Base-by-base conservation (phyloP, 1,140 invertebrate species). In the Nomia melanderi region DNA sequence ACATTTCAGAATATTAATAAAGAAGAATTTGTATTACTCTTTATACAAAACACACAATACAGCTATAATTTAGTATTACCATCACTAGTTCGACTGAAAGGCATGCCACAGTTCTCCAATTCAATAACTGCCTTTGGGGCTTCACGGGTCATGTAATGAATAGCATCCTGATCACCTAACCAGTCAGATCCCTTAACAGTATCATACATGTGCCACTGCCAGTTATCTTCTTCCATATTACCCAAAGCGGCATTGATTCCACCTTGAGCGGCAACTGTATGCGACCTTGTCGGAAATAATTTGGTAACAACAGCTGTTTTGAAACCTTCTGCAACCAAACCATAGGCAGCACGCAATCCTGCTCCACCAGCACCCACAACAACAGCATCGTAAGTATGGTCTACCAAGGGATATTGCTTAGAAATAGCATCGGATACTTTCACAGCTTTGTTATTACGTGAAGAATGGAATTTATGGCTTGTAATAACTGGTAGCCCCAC, bases 131-230 rank as follows among this genome's bases (percentile, higher is more conserved):
- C 98, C 86, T 97, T 96, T 0, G 98, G 98, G 2, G 99, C 99
- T 92, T 99, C 98, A 86, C 96, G 94, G 3, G 98, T 98, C 97
- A 99, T 98, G 91, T 99, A 99, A 91, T 99, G 98, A 87, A 99
- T 99, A 29, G 98, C 98, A 94, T 99, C 98, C 92, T 98, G 97
- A 92, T 99, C 98, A 82, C 99, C 98, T 7, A 99, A 94, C 99
- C 99, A 99, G 94, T 99, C 99, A 57, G 98, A 99, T n/a, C 99
- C 98, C 91, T 99, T 99, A 7, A 99, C 98, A 9, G 99, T 99
- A 90, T 97, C 98, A 91, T 99, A 98, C 96, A 99, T 98, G 89
- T 99, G 98, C 96, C 97, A 99, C 44, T 96, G 94, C 99, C 99
- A 99, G 85, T 97, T 96, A 89, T 99, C 98, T 23, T 95, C 95